Base-by-base conservation (phyloP, 2,888 invertebrate species). In the Apamea epomidion region DNA sequence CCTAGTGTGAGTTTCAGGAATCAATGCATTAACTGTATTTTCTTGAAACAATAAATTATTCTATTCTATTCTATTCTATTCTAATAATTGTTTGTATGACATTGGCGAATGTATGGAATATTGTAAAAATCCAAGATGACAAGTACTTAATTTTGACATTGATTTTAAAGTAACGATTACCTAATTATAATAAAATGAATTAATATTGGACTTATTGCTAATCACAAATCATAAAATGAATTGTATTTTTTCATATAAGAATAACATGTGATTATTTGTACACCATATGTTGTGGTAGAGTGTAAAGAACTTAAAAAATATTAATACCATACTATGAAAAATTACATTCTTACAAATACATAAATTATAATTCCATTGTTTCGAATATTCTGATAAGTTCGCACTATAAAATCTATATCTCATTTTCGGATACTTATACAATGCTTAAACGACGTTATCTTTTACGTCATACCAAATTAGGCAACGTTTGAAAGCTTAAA, bases 361-460 rank as follows among this genome's bases (percentile, higher is more conserved):
- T 25, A 10, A 58, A 58, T 25, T 25, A 3, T 58, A 58, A 25
- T 58, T 25, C 4, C 0, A 58, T 42, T 67, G 16, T n/a, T 62
- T 45, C 16, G 12, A 62, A 75, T 62, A 58, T 83, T 42, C 18
- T 45, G 37, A 67, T 76, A 80, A 71, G 32, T 51, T 29, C n/a
- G 32, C 58, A 71, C 58, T 60, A 45, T 32, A 72, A 51, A 62
- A 67, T 51, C 2, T 25, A 7, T 76, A 5, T 8, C 0, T 32
- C 16, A 77, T 60, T 70, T 37, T 48, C 29, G 10, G 21, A 25
- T 74, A 14, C n/a, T 21, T 21, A 48, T 32, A 58, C 12, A n/a
- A 42, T 72, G 14, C 78, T 58, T 8, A 77, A 18, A 37, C 37
- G 7, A 51, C 12, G 29, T 21, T 42, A 51, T 60, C 25, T 48